A percentile compares a stretch with the other conserved stretches of the same genome.
phyloP scores from a whole-genome alignment of 2,888 invertebrate species.

The Pomacea canaliculata region DNA sequence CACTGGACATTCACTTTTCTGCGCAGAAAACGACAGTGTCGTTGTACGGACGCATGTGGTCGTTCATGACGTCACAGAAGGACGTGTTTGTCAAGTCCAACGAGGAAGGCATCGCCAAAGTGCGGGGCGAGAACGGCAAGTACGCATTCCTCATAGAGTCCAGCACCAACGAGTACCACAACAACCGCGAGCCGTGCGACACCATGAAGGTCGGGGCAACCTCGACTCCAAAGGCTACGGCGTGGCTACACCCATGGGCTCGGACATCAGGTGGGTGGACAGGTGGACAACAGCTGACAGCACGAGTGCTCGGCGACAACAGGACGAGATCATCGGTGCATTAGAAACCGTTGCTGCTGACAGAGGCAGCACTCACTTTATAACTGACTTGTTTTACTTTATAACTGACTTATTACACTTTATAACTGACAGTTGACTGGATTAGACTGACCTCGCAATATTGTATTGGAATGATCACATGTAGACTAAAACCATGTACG shows the following conservation, averaged over 20 bases:
- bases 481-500: no score
- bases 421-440: no score
- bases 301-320: no score
- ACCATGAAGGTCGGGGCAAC: constrained; percentile 81
- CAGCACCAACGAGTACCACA: constrained; percentile 83
- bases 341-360: no score
- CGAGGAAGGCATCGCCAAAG: constrained; percentile 84
- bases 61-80: constrained; percentile 85
- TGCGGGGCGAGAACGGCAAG: constrained; percentile 76
- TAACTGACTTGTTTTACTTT: no score
- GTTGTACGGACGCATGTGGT: constrained; percentile 95
- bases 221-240: constrained; percentile 90
- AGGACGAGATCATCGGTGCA: no score
- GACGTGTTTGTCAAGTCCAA: constrained; percentile 84
- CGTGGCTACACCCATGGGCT: constrained; percentile 77
- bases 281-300: no score
- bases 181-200: constrained; percentile 79
- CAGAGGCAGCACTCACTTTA: no score
- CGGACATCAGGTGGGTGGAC: constrained; percentile 42
- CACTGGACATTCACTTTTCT: background rate
- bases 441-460: no score
- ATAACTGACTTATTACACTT: no score
- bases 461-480: no score
- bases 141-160: constrained; percentile 74
- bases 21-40: constrained; percentile 86